A percentile compares a stretch with the other conserved stretches of the same genome.
Evolutionary conservation across 2,888 invertebrate species (phyloP).

Genomic region (Entomobrya proxima): DNA sequence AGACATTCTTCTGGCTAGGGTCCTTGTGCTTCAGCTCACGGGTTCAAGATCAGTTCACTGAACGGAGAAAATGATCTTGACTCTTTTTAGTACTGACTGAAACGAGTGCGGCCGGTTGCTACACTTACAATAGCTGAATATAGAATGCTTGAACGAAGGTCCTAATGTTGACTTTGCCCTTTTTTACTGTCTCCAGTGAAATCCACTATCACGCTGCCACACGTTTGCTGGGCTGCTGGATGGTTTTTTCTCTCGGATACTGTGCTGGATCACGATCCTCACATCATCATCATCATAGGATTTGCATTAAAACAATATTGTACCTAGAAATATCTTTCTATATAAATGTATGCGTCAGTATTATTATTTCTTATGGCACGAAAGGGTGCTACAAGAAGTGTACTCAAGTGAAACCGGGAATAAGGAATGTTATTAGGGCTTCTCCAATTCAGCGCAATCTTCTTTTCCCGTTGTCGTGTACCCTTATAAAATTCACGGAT

Average conservation of each 20-base stretch:
- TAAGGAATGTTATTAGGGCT: conserved; percentile 25
- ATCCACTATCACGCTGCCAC: not conserved
- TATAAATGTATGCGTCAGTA: no score
- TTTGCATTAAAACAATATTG: conserved; percentile 40
- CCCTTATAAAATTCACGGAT: not conserved
- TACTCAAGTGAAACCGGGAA: not conserved
- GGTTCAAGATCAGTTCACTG: conserved; percentile 48
- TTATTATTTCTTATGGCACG: no score
- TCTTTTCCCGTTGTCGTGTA: no score
- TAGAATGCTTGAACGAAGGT: not conserved
- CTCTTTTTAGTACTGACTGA: not conserved
- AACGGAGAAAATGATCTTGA: conserved; percentile 14
- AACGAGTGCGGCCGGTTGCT: not conserved
- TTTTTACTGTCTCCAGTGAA: not conserved
- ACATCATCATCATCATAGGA: conserved; percentile 17
- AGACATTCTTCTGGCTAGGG: not conserved
- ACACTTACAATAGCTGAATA: not conserved
- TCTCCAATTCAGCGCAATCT: conserved; percentile 24
- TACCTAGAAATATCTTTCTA: not conserved
- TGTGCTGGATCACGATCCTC: conserved; percentile 34
- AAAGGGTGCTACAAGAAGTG: conserved; percentile 11
- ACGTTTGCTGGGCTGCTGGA: not conserved
- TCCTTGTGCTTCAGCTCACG: not conserved
- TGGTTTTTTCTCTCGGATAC: not conserved
- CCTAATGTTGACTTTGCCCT: conserved; percentile 18